A percentile compares a stretch with the other conserved stretches of the same genome.
These are phyloP conservation scores for Coranthus polyacanthus DNA, from an alignment of 2,797 vertebrate genomes.

Conservation along the genomic window DNA sequence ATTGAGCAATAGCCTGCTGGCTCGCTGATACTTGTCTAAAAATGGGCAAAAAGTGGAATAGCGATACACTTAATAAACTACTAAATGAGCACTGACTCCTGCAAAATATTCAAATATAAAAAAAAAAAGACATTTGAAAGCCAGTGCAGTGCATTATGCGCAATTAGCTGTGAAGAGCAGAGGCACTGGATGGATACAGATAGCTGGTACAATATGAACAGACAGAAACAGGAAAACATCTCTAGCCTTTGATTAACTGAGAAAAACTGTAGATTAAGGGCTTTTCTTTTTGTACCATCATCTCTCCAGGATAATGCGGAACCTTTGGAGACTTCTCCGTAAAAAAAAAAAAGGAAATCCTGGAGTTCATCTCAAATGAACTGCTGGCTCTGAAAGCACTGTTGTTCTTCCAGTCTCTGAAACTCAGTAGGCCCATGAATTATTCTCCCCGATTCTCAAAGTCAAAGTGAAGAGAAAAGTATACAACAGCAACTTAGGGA, in stretches of 20 bases:
- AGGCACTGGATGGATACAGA: slow-evolving; percentile 38
- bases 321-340: slow-evolving; percentile 63
- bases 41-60: background rate
- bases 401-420: slow-evolving; percentile 78
- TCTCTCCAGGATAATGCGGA: slow-evolving; percentile 67
- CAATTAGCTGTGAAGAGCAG: slow-evolving; percentile 50
- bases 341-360: slow-evolving; percentile 53
- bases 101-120: slow-evolving; percentile 39
- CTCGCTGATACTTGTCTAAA: slow-evolving; percentile 23
- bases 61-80: slow-evolving; percentile 21
- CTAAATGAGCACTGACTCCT: slow-evolving; percentile 22
- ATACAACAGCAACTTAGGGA: slow-evolving; percentile 78
- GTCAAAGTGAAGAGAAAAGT: slow-evolving; percentile 85
- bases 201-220: slow-evolving; percentile 41
- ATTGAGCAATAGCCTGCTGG: background rate
- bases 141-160: slow-evolving; percentile 26
- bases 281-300: slow-evolving; percentile 56
- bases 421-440: slow-evolving; percentile 82
- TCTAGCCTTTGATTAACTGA: slow-evolving; percentile 66
- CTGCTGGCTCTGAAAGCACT: slow-evolving; percentile 76
- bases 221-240: slow-evolving; percentile 63
- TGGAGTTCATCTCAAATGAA: slow-evolving; percentile 78
- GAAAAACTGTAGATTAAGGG: slow-evolving; percentile 67
- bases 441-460: slow-evolving; percentile 86
- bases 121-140: slow-evolving; percentile 40